Conservation (phyloP, 1,140 invertebrate genomes). For the Cecropterus lyciades region DNA sequence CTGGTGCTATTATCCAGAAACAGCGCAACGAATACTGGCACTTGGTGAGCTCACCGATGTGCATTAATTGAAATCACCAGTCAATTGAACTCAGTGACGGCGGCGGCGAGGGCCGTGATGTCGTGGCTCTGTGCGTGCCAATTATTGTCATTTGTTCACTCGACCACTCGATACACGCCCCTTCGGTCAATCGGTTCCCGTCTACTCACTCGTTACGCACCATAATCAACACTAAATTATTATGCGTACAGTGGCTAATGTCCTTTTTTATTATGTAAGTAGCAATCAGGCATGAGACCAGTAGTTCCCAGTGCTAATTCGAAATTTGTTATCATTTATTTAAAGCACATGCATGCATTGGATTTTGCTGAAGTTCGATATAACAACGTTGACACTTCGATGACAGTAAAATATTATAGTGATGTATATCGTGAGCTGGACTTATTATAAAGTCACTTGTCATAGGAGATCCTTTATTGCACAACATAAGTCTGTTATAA, state of each 20-base stretch:
- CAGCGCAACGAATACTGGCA: conserved; percentile 55
- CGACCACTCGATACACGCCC: conserved; percentile 47
- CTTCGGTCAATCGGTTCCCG: conserved; percentile 38
- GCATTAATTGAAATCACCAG: conserved; percentile 77
- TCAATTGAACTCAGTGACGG: conserved; percentile 68
- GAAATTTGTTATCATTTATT: too few species aligned
- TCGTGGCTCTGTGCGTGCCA: conserved; percentile 62
- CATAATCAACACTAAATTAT: conserved; percentile 2
- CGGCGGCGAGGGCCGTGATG: conserved; percentile 49
- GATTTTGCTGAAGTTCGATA: too few species aligned
- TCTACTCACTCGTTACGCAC: not conserved
- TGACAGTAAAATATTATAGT: too few species aligned
- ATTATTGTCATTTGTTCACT: conserved; percentile 74
- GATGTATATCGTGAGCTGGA: too few species aligned
- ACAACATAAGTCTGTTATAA: too few species aligned
- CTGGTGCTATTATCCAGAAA: conserved; percentile 62
- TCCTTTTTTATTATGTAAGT: not conserved
- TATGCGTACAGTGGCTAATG: not conserved
- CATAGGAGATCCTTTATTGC: too few species aligned
- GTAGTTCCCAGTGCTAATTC: not conserved
- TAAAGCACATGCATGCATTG: too few species aligned
- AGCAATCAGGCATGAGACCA: not conserved
- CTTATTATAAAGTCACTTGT: too few species aligned
- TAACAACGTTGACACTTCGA: too few species aligned
- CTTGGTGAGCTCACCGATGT: conserved; percentile 68